These are phyloP conservation scores for Chesias legatella DNA, from an alignment of 2,888 invertebrate species.

Conservation along the genomic window DNA sequence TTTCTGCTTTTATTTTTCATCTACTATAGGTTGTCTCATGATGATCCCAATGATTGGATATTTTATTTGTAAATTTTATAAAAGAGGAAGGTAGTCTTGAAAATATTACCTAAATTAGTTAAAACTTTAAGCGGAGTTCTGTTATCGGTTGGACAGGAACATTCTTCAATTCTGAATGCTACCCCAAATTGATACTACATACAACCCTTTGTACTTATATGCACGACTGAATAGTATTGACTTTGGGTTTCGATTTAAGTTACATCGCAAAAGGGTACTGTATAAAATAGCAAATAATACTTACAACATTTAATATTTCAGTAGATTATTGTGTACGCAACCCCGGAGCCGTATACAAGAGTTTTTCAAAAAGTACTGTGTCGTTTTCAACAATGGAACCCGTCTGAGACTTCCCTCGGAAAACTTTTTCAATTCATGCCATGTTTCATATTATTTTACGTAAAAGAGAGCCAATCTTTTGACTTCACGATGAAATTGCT, in stretches of 20 bases:
- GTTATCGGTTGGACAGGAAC: not conserved
- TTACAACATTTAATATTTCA: not conserved
- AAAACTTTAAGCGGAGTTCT: not conserved
- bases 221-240: no score
- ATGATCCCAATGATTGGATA: no score
- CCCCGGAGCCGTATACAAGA: slow-evolving; percentile 12
- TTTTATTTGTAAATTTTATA: no score
- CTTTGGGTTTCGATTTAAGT: no score
- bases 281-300: slow-evolving; percentile 5
- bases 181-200: no score
- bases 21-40: no score
- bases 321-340: slow-evolving; percentile 7
- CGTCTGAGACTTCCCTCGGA: slow-evolving; percentile 41
- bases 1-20: no score
- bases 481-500: slow-evolving; percentile 52
- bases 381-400: slow-evolving; percentile 42
- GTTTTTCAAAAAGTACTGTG: slow-evolving; percentile 33
- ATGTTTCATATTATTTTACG: slow-evolving; percentile 61
- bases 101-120: not conserved
- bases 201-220: no score
- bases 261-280: not conserved
- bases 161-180: not conserved
- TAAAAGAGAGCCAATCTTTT: slow-evolving; percentile 56
- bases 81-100: no score
- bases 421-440: slow-evolving; percentile 66